Base-by-base conservation (phyloP, 2,888 invertebrate species). In the Lithosia quadra region DNA sequence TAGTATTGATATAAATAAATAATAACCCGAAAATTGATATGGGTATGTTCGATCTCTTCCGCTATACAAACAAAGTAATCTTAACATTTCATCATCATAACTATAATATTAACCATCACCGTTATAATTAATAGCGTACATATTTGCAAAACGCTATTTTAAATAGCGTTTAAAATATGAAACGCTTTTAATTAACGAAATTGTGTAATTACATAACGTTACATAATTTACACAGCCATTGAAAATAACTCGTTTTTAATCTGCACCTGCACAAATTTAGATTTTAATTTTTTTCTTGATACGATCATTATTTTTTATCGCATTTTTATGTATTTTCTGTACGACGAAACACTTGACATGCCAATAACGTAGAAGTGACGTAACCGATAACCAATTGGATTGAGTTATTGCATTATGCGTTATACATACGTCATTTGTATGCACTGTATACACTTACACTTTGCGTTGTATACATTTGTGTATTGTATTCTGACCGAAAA, bases 401-500 rank as follows among this genome's bases (percentile, higher is more conserved):
- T 61, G 67, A 79, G 80, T 72, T 65, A 53, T 69, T 61, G 67
- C 77, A 80, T 72, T 65, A 22, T 18, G 18, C 53, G 33, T 8
- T 21, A 33, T 22, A 21, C 18, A 43, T 43, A 53, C 21, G 18
- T 34, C 21, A 65, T 65, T 65, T 71, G 71, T 76, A 81, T 81
- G 74, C 80, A 67, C 58, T 58, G 66, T 66, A 66, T 60, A 65
- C 60, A 71, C 73, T 77, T 36, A 76, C 74, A 72, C 68, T 68
- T 53, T 53, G 28, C 28, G 28, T 28, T 28, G 66, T 68, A 56
- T 60, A 69, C 66, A 56, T 66, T 60, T 53, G 33, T 53, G 36
- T 24, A 66, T 22, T 66, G 53, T 63, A 18, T 11, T 56, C 24
- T 11, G n/a, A 18, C 67, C 71, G 67, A 77, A 80, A 80, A 65